phyloP scores from a whole-genome alignment of 2,797 vertebrate genomes.

The Leptodactylus fallax region DNA sequence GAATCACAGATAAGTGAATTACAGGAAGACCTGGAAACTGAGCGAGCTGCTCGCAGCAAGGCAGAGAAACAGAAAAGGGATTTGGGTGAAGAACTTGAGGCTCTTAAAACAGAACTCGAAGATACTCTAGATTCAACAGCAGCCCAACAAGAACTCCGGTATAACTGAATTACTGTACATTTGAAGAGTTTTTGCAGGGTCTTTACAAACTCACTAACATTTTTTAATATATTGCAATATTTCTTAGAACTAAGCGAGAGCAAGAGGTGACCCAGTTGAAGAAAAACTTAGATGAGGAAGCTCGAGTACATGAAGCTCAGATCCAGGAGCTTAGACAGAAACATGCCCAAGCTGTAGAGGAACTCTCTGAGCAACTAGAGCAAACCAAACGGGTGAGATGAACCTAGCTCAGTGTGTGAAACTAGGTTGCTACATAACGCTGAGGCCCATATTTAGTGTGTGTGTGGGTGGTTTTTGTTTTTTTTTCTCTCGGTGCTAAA shows the following conservation, averaged over 20 bases:
- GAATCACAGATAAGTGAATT: slow-evolving; percentile 95
- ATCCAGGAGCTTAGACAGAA: slow-evolving; percentile 93
- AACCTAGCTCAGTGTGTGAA: too few relatives aligned
- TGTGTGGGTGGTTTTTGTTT: too few relatives aligned
- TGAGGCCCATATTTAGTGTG: too few relatives aligned
- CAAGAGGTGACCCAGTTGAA: slow-evolving; percentile 93
- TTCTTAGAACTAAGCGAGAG: slow-evolving; percentile 88
- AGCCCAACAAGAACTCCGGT: slow-evolving; percentile 95
- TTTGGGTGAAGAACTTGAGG: slow-evolving; percentile 96
- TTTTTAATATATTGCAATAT: neutral
- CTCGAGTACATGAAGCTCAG: slow-evolving; percentile 87
- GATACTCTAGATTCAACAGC: slow-evolving; percentile 96
- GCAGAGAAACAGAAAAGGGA: slow-evolving; percentile 96
- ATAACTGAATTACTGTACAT: slow-evolving; percentile 33
- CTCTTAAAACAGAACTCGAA: slow-evolving; percentile 95
- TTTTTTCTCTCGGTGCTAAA: too few relatives aligned
- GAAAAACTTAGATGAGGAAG: slow-evolving; percentile 91
- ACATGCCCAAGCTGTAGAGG: slow-evolving; percentile 91
- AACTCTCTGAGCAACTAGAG: slow-evolving; percentile 95
- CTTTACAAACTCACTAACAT: neutral
- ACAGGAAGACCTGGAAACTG: slow-evolving; percentile 96
- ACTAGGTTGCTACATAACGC: too few relatives aligned
- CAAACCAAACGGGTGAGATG: slow-evolving; percentile 89
- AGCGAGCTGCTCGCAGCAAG: slow-evolving; percentile 86
- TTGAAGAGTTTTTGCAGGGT: neutral